Evolutionary conservation across 2,113 vertebrate genomes (phyloP), one percentile per base, ranked within the genome.

Genomic region (Protobothrops mucrosquamatus): DNA sequence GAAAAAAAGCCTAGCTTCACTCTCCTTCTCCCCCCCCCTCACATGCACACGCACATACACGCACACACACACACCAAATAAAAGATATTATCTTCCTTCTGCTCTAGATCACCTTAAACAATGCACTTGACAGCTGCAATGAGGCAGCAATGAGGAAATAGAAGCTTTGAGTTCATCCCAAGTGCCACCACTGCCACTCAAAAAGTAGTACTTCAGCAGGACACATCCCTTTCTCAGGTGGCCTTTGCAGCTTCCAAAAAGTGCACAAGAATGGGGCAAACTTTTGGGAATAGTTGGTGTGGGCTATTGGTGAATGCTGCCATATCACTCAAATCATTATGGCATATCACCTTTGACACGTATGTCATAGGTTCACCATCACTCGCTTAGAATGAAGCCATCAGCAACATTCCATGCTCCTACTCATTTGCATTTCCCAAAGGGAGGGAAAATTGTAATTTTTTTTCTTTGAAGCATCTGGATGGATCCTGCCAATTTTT

Each of bases 21-120:
- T 59, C 23, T 61, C 23, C 24, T 61, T 2, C 56, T 7, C 56
- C 56, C 23, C 2, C 57, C 3, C 23, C 3, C 57, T 3, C 57
- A 1, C 1, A 6, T 24, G 1, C 57, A 61, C 26, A 9, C 9
- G 3, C 0, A 2, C 56, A 55, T 4, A 3, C 15, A 55, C 54
- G 3, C 54, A 55, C 54, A 10, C 24, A 61, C 59, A 61, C 59
- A 61, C 8, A 61, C 3, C 23, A 26, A 61, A 57, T 26, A 11
- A 26, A 61, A 26, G 57, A 61, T 26, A 3, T 59, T 24, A 24
- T 59, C 7, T 24, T 9, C 23, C 23, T 23, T 11, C 8, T 24
- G 8, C 26, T 29, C 61, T 64, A 64, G 12, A 69, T 29, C 61
- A 69, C 61, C 12, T 69, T 69, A 69, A n/a, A 6, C 26, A 69